Evolutionary conservation across 2,797 vertebrate genomes (phyloP), one percentile per base, ranked within the genome.

Genomic region (Danio choprae): DNA sequence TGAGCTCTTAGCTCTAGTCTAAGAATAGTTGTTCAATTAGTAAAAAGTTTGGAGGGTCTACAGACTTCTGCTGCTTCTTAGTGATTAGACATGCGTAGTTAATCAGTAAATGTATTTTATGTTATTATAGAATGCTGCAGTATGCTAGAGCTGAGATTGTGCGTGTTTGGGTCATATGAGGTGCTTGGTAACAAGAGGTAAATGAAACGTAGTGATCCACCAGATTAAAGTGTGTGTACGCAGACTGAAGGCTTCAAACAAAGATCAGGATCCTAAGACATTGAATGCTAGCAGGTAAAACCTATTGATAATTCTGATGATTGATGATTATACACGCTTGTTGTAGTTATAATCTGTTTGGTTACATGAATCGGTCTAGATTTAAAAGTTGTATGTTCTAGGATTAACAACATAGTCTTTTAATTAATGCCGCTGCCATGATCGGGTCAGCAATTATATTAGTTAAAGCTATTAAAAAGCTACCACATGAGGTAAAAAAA

Each of bases 1-100:
- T 92, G 91, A 86, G 93, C 87, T 89, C 91, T 94, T 93, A 92
- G 84, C 83, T 69, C 44, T 77, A 77, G 11, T 85, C 93, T 92
- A 93, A 93, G 90, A 93, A 93, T 94, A 94, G 93, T 87, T 70
- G 77, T 56, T 80, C 86, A 89, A 87, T 90, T 90, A 81, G 74
- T 65, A 84, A 74, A 77, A 83, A 80, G 81, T 83, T 86, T 64
- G 1, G 7, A 79, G 56, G 64, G 16, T 20, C 44, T 58, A 56
- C 56, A 68, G 74, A 59, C 69, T 77, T 60, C 59, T 36, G 29
- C 43, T 51, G 55, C 58, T 62, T 36, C 58, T 74, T 63, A 81
- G 58, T 12, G 44, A 76, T 40, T 46, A 77, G 83, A 86, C 20
- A 56, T 36, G 64, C 83, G 87, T 80, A 84, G 38, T 40, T 41